Percentiles rank a stretch among this genome's conserved stretches.
Evolutionary conservation across 2,888 invertebrate genomes (phyloP).

Genomic region (Schrankia costaestrigalis): DNA sequence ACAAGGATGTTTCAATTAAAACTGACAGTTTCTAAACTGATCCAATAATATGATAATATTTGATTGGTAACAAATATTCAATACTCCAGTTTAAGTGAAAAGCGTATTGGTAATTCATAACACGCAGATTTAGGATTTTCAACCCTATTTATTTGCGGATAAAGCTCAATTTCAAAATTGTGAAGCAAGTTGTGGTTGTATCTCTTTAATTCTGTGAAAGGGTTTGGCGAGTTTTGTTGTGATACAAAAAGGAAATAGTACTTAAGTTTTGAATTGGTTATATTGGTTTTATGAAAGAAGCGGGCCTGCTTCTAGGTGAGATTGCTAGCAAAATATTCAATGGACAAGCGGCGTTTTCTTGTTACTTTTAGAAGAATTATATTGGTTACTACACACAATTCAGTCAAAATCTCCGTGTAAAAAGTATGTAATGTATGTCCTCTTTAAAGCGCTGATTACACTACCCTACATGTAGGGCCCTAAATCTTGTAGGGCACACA

Average conservation of each 20-base stretch:
- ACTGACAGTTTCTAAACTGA: conserved; percentile 58
- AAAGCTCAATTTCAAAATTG: background rate
- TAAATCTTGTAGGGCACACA: no score
- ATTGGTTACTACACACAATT: no score
- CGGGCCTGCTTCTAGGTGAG: no score
- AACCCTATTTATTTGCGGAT: conserved; percentile 1
- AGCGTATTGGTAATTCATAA: conserved; percentile 13
- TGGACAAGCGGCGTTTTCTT: no score
- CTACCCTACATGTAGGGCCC: no score
- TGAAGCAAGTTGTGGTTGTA: background rate
- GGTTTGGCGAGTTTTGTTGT: conserved; percentile 17
- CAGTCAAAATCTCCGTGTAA: no score
- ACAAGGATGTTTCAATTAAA: conserved; percentile 52
- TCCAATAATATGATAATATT: conserved; percentile 48
- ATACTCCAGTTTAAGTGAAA: conserved; percentile 39
- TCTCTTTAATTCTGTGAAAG: conserved; percentile 11
- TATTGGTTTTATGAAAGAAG: no score
- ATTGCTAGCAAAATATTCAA: no score
- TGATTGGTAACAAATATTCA: conserved; percentile 55
- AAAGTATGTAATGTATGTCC: no score
- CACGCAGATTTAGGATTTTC: background rate
- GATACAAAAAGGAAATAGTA: conserved; percentile 8
- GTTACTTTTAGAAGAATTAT: no score
- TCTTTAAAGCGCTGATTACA: no score
- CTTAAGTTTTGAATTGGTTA: conserved; percentile 1